Evolutionary conservation across 2,888 invertebrate species (phyloP), one percentile per base, ranked within the genome.

Genomic region (Sphecodes monilicornis): DNA sequence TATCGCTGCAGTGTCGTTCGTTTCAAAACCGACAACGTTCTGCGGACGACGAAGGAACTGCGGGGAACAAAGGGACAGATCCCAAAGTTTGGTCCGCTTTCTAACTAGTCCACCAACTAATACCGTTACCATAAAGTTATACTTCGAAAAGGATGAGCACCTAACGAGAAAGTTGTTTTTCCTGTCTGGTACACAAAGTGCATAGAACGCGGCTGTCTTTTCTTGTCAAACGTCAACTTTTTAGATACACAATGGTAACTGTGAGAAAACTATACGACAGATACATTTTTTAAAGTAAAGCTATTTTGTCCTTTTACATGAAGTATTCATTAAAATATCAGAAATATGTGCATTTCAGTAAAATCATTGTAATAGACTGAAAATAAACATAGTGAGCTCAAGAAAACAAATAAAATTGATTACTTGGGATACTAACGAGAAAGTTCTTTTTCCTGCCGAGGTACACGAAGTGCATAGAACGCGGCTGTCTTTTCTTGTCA

Each of bases 21-120:
- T 29, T 64, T 64, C 29, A 69, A 39, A 70, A 74, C 54, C 46
- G 39, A 64, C 60, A 77, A 5, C 32, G 46, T 73, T 69, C 29
- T 46, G 18, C 22, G 50, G 22, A 50, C 22, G 22, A 26, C n/a
- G 66, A 60, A 69, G 43, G 69, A 41, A 69, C n/a, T 11, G n/a
- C 29, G 11, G 11, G 50, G 66, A 77, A 87, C 86, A 88, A 88
- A 76, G 66, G 66, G 68, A 46, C 60, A 43, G 70, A 46, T 60
- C 43, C 43, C 26, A 60, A 83, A 82, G 50, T 82, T 82, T 54
- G 68, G 32, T 26, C 57, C 22, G 54, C 36, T 50, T 64, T n/a
- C 13, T 64, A 82, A 84, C 77, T 82, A 57, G 69, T 60, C 36
- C 60, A 64, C 75, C 64, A 54, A 80, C 66, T 73, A 81, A 80